Percentiles rank a stretch among this genome's conserved stretches.
Conservation (phyloP, 2,797 vertebrate genomes). For the Anguilla anguilla region DNA sequence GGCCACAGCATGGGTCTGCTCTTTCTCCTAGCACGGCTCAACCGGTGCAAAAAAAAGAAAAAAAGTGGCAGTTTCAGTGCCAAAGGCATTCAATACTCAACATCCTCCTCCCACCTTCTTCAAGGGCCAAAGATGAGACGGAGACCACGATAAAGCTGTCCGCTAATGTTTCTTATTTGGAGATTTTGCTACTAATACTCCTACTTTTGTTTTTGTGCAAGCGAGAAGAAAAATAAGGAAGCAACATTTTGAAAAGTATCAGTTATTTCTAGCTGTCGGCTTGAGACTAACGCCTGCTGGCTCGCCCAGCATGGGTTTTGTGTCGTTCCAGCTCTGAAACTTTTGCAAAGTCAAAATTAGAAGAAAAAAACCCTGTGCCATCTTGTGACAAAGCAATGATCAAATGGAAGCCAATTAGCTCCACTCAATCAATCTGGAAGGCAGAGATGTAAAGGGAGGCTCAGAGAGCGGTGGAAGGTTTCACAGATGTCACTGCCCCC, state of each 20-base stretch:
- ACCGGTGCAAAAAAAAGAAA: not conserved
- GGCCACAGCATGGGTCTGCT: conserved; percentile 68
- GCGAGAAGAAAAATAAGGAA: conserved; percentile 38
- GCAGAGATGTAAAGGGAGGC: not conserved
- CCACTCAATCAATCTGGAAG: not conserved
- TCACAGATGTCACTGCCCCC: not conserved
- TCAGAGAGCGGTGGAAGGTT: not conserved
- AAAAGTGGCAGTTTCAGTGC: not conserved
- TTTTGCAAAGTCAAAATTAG: conserved; percentile 20
- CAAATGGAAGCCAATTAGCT: not conserved
- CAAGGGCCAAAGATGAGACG: conserved; percentile 57
- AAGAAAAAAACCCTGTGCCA: not conserved
- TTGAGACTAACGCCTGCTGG: conserved; percentile 56
- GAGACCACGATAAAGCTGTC: not conserved
- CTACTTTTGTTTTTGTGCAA: conserved; percentile 11
- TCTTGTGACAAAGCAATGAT: not conserved
- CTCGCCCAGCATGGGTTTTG: conserved; percentile 49
- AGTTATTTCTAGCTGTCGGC: conserved; percentile 54
- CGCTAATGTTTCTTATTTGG: conserved; percentile 43
- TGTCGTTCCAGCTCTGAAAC: conserved; percentile 52
- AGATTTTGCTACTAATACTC: conserved; percentile 31
- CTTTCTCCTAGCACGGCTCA: not conserved
- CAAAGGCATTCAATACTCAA: conserved; percentile 68
- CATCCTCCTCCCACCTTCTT: conserved; percentile 56
- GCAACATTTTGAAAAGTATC: conserved; percentile 55